phyloP scores from a whole-genome alignment of 2,113 vertebrate species.

The Callorhinus ursinus region DNA sequence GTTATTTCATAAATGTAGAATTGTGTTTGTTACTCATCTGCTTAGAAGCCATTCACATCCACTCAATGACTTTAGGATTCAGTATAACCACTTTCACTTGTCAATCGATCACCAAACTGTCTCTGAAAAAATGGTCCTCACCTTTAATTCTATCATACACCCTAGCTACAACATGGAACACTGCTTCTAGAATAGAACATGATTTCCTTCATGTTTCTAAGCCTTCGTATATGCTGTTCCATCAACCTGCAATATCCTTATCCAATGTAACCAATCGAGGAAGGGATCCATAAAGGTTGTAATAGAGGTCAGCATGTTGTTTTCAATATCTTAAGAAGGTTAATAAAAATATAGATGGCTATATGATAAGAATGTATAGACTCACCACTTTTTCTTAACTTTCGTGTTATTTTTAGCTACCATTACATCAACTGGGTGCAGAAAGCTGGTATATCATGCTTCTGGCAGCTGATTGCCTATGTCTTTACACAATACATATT shows the following conservation, averaged over 20 bases:
- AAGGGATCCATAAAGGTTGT: neutral
- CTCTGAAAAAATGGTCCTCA: neutral
- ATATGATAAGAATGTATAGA: neutral
- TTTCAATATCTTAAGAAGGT: neutral
- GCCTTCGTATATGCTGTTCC: neutral
- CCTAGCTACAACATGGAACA: neutral
- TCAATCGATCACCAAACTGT: neutral
- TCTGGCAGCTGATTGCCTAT: neutral
- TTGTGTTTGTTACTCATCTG: neutral
- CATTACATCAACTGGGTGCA: neutral
- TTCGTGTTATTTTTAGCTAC: neutral
- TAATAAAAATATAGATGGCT: neutral
- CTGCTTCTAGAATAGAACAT: neutral
- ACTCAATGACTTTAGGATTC: neutral
- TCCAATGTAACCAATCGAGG: neutral
- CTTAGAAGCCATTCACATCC: neutral
- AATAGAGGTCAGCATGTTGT: neutral
- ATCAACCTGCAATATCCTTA: neutral
- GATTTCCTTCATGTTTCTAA: neutral
- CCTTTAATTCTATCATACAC: neutral
- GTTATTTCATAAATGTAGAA: neutral
- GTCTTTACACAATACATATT: constrained; percentile 32
- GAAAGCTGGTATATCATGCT: neutral
- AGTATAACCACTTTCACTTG: neutral
- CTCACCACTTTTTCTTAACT: neutral